Conservation (phyloP, 2,888 invertebrate genomes). For the Machimus rusticus region DNA sequence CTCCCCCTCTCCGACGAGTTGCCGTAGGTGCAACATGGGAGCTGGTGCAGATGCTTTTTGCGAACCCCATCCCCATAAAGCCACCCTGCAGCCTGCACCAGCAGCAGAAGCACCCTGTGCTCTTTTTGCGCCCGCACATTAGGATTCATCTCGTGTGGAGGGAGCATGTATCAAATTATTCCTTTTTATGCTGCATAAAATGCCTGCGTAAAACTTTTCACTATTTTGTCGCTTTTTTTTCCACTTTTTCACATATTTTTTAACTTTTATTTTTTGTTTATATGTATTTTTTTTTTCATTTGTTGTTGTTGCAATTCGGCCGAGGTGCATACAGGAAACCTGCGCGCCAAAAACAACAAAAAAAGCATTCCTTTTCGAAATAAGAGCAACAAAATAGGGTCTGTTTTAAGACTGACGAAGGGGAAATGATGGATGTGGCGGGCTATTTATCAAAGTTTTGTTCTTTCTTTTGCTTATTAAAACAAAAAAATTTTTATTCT, state of each 20-base stretch:
- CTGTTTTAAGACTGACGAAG: not conserved
- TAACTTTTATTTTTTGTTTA: not conserved
- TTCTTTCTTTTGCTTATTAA: not conserved
- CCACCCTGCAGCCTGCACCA: not conserved
- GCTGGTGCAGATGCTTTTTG: slow-evolving; percentile 1
- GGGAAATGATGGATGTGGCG: slow-evolving; percentile 5
- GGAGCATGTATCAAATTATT: slow-evolving; percentile 37
- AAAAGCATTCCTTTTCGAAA: not conserved
- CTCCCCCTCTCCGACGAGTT: not conserved
- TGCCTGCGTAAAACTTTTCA: slow-evolving; percentile 35
- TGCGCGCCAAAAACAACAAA: not conserved
- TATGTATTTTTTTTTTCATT: not conserved
- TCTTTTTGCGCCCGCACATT: slow-evolving; percentile 11
- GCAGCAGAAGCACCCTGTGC: not conserved
- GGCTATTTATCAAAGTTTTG: not conserved
- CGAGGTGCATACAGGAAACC: not conserved
- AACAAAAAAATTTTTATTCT: not conserved
- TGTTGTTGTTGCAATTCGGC: not conserved
- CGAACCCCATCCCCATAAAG: not conserved
- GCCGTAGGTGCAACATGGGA: not conserved
- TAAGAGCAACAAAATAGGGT: not conserved
- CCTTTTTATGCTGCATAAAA: slow-evolving; percentile 21
- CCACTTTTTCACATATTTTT: not conserved
- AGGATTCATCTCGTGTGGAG: slow-evolving; percentile 34
- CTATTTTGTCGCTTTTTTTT: not conserved